phyloP scores from a whole-genome alignment of 1,140 invertebrate genomes.

The Cheumatopsyche charites region DNA sequence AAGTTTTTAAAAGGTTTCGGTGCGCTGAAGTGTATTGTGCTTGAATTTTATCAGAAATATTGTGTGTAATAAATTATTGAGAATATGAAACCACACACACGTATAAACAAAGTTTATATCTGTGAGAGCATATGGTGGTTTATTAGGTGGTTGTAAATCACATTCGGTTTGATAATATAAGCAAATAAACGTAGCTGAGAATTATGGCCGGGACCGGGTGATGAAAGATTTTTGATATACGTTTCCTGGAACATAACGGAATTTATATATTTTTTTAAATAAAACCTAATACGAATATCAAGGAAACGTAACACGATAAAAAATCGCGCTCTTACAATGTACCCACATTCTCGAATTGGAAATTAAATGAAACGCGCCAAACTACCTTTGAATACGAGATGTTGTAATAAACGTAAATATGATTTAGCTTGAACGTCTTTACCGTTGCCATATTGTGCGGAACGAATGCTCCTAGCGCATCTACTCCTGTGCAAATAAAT shows the following conservation, averaged over 20 bases:
- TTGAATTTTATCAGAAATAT: too few species aligned
- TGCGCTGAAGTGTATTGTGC: too few species aligned
- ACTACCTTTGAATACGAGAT: not conserved
- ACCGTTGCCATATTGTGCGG: slow-evolving; percentile 5
- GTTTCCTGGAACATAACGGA: not conserved
- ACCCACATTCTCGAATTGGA: too few species aligned
- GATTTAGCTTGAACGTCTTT: slow-evolving; percentile 5
- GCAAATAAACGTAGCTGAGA: slow-evolving; percentile 21
- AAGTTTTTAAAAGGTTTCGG: too few species aligned
- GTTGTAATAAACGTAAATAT: not conserved
- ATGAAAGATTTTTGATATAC: slow-evolving; percentile 8
- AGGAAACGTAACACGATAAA: too few species aligned
- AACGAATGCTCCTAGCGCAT: not conserved
- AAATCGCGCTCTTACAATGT: too few species aligned
- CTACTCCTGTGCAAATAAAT: not conserved
- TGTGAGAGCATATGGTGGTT: slow-evolving; percentile 36
- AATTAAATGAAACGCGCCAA: too few species aligned
- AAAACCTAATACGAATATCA: too few species aligned
- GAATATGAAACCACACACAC: not conserved
- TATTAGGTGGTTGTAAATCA: slow-evolving; percentile 45
- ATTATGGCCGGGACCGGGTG: not conserved
- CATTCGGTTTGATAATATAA: slow-evolving; percentile 34
- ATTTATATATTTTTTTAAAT: too few species aligned
- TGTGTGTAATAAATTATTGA: not conserved
- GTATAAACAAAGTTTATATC: slow-evolving; percentile 4